A percentile compares a stretch with the other conserved stretches of the same genome.
Evolutionary conservation across 2,888 invertebrate genomes (phyloP).

Genomic region (Luperina nickerlii): DNA sequence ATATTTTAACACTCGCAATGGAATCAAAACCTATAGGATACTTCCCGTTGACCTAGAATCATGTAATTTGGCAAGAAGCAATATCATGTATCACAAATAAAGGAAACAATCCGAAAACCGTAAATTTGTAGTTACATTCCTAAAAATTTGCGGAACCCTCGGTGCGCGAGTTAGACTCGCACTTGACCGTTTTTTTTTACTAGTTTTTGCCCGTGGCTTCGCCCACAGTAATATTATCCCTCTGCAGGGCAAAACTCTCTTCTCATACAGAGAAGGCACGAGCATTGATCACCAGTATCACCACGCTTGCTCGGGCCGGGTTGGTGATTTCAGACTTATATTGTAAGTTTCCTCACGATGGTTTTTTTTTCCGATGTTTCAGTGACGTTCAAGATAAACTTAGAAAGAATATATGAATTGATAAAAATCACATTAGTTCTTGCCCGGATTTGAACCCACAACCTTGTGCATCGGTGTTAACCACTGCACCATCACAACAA

Average conservation of each 20-base stretch:
- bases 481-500: neutral
- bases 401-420: neutral
- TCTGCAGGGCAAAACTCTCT: neutral
- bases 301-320: neutral
- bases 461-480: neutral
- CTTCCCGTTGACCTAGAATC: too few species aligned
- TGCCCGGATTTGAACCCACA: neutral
- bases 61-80: too few species aligned
- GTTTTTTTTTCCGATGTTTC: neutral
- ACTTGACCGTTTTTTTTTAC: too few species aligned
- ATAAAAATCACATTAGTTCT: neutral
- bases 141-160: too few species aligned
- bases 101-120: too few species aligned
- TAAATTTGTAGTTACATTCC: too few species aligned
- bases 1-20: too few species aligned
- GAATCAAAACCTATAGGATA: too few species aligned
- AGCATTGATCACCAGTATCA: neutral
- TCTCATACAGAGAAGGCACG: neutral
- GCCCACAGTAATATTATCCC: too few species aligned
- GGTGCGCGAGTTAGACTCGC: too few species aligned
- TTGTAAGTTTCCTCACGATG: neutral
- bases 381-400: neutral
- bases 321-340: neutral
- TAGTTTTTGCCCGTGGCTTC: too few species aligned
- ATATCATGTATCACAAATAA: too few species aligned